Base-by-base conservation (phyloP, 2,797 vertebrate genomes). In the Pelobates cultripes region DNA sequence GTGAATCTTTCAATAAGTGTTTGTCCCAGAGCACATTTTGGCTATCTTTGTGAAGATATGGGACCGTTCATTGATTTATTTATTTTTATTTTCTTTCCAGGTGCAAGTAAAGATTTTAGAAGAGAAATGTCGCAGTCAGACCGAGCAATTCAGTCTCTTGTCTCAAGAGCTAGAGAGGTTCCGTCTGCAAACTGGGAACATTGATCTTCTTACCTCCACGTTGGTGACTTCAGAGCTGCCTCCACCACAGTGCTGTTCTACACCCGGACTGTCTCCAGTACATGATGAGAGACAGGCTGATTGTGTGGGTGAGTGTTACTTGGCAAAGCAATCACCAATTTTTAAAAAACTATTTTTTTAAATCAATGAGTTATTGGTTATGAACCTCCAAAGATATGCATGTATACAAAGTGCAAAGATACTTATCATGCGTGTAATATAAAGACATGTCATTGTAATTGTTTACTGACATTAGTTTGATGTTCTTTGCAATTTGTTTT, bases 31-130 rank as follows among this genome's bases (percentile, higher is more conserved):
- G 28, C 28, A 28, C 28, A 28, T 28, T 28, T 28, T 28, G 28
- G 28, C 28, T 28, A 28, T 2, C 28, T 28, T 28, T 28, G 28
- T 28, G 28, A 28, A 28, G 28, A 28, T 28, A 28, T 28, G 28
- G 28, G 28, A 28, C 28, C 28, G 28, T 28, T 28, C 2, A 28
- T 28, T 28, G 28, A 28, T 28, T 4, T 17, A 64, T 64, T 64
- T 0, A 4, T 64, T 64, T 17, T 64, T 0, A 12, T 57, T 14
- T 69, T 86, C 71, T 70, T 83, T 68, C 3, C 85, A 99, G 98
- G 95, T 96, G n/a, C 96, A 97, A 78, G 97, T 99, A 64, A 95
- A 93, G 79, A 96, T 98, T 69, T 94, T 99, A 80, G 98, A 99
- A 87, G 96, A 97, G 3, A 97, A 98, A 87, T 99, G 97, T 83